These are phyloP conservation scores for Scartelaos histophorus DNA, from an alignment of 2,113 vertebrate species.

Conservation along the genomic window DNA sequence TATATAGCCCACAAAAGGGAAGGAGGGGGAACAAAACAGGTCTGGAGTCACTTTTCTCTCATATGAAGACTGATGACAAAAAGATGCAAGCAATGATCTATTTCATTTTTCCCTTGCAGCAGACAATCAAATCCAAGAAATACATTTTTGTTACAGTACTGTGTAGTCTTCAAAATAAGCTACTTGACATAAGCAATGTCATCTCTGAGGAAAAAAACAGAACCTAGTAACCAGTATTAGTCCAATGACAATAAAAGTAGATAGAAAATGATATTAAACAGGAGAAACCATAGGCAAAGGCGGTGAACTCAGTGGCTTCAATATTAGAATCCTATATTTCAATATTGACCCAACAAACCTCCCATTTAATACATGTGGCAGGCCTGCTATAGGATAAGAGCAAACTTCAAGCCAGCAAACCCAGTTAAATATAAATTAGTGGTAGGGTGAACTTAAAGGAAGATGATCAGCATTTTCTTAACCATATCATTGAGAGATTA, in stretches of 20 bases:
- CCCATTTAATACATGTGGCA: conserved; percentile 60
- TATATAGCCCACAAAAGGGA: conserved; percentile 57
- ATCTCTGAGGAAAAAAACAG: conserved; percentile 41
- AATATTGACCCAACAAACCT: conserved; percentile 69
- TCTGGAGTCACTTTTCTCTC: conserved; percentile 41
- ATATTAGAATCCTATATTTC: conserved; percentile 61
- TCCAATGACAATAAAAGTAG: conserved; percentile 56
- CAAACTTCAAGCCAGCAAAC: conserved; percentile 73
- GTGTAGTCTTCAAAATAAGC: conserved; percentile 60
- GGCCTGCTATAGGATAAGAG: conserved; percentile 71
- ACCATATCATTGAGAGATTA: conserved; percentile 76
- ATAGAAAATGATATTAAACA: conserved; percentile 70
- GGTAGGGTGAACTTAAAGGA: conserved; percentile 70
- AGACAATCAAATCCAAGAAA: conserved; percentile 55
- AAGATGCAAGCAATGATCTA: conserved; percentile 48
- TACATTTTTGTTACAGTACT: conserved; percentile 59
- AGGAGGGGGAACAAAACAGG: conserved; percentile 44
- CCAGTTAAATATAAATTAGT: conserved; percentile 76
- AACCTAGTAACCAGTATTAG: conserved; percentile 51
- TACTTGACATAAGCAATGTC: conserved; percentile 60
- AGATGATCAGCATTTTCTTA: conserved; percentile 76
- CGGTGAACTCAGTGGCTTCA: conserved; percentile 72
- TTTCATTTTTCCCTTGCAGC: conserved; percentile 28
- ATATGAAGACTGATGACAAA: conserved; percentile 52
- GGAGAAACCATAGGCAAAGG: conserved; percentile 72